These are phyloP conservation scores for Indri indri DNA, from an alignment of 2,113 vertebrate species.

Conservation along the genomic window DNA sequence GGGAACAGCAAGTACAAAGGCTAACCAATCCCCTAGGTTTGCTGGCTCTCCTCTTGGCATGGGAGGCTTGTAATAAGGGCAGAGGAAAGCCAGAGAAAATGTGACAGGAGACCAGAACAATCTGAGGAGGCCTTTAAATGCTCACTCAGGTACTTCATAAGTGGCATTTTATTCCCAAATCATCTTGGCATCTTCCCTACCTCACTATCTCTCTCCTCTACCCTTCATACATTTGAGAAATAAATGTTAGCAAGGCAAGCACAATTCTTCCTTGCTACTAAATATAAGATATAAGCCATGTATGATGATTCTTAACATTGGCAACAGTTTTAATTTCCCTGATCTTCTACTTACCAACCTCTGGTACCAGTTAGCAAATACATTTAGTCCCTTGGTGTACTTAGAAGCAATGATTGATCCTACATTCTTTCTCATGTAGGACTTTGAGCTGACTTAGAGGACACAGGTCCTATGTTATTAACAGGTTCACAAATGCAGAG, in stretches of 20 bases:
- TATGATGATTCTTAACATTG: background rate
- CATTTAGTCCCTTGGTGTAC: background rate
- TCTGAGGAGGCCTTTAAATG: background rate
- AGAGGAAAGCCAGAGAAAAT: background rate
- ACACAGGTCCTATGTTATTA: background rate
- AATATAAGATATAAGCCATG: background rate
- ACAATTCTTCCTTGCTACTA: slow-evolving; percentile 17
- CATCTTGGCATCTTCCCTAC: background rate
- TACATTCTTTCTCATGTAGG: slow-evolving; percentile 11
- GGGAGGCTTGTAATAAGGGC: background rate
- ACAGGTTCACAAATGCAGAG: slow-evolving; percentile 3
- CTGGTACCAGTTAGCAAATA: background rate
- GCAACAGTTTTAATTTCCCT: slow-evolving; percentile 1
- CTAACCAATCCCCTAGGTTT: background rate
- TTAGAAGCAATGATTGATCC: background rate
- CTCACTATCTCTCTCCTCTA: background rate
- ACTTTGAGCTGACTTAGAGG: background rate
- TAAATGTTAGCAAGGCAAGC: background rate
- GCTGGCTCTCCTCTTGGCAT: background rate
- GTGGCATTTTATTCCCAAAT: slow-evolving; percentile 46
- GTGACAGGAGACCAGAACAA: background rate
- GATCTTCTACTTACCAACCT: background rate
- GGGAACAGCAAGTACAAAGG: background rate
- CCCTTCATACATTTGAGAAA: background rate
- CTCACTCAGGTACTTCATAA: slow-evolving; percentile 8